Percentiles rank a stretch among this genome's conserved stretches.
phyloP scores from a whole-genome alignment of 2,888 invertebrate genomes.

The Drosophila percnosoma region DNA sequence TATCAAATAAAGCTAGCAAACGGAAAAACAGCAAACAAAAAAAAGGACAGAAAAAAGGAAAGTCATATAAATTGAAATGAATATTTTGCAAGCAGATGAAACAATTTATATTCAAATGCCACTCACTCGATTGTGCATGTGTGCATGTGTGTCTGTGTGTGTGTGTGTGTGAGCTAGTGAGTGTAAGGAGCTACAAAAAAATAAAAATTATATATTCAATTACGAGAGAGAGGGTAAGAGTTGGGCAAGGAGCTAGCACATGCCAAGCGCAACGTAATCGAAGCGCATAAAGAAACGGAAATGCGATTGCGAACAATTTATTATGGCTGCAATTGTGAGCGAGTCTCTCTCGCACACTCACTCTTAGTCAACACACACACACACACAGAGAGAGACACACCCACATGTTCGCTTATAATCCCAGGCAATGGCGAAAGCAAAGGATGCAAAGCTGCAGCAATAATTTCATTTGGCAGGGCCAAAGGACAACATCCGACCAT shows the following conservation, averaged over 20 bases:
- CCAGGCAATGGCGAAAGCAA: constrained; percentile 51
- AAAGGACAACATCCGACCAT: constrained; percentile 74
- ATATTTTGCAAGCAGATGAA: constrained; percentile 75
- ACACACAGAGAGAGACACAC: constrained; percentile 5
- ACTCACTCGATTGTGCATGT: constrained; percentile 38
- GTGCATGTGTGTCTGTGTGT: constrained; percentile 25
- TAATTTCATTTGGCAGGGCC: constrained; percentile 77
- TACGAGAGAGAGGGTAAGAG: constrained; percentile 40
- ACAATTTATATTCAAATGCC: constrained; percentile 79
- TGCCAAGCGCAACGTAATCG: constrained; percentile 71
- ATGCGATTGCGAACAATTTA: constrained; percentile 80
- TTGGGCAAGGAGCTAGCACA: constrained; percentile 55
- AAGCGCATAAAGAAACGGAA: constrained; percentile 78
- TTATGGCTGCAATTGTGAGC: constrained; percentile 76
- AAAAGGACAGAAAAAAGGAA: constrained; percentile 30
- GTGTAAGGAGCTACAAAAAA: constrained; percentile 43
- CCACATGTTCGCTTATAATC: constrained; percentile 63
- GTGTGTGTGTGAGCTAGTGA: constrained; percentile 11
- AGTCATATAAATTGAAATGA: constrained; percentile 77
- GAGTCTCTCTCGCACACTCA: constrained; percentile 29
- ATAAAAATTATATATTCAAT: constrained; percentile 77
- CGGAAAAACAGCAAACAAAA: constrained; percentile 9
- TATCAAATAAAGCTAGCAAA: constrained; percentile 50
- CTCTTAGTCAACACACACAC: constrained; percentile 1
- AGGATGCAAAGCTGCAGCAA: constrained; percentile 73